Evolutionary conservation across 2,888 invertebrate genomes (phyloP), one percentile per base, ranked within the genome.

Genomic region (Gonocerus acuteangulatus): DNA sequence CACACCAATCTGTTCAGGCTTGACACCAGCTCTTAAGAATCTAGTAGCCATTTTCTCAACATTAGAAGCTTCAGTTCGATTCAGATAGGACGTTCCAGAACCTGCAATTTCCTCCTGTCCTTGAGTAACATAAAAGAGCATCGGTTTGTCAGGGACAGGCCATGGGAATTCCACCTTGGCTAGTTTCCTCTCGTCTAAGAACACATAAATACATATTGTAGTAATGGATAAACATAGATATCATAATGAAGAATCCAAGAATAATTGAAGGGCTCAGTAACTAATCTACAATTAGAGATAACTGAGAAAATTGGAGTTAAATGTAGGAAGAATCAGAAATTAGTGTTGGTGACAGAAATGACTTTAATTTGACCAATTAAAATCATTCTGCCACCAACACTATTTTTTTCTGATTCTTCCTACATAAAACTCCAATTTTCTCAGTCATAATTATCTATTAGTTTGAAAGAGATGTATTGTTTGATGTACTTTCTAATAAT

Each of bases 71-170:
- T 99, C 99, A 0, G 99, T 97, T 67, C 99, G 80, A 76, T 99
- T 99, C 54, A 99, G 78, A 72, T 97, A 99, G 0, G 97, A 99
- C 0, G 99, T 99, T 13, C 99, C 99, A 1, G 95, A 95, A 0
- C 95, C 94, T 34, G 96, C 95, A 60, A 99, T 97, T 76, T 99
- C 99, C 74, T 99, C 99, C 73, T 96, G 95, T 0, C 99, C 99
- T 72, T 91, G 91, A 0, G 96, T 96, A 0, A 95, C 95, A 73
- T 97, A 91, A 76, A 99, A 99, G 77, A 99, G 95, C 93, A 99
- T 95, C 0, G 99, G 99, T 61, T 95, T 87, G 71, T 97, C 96
- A 0, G 85, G 84, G 34, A 89, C 85, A 0, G 99, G 99, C 96
- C 97, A 99, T 0, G 96, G 95, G 72, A 99, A 99, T 71, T 97